Conservation (phyloP, 2,797 vertebrate genomes). For the Paramormyrops hopkinsi region DNA sequence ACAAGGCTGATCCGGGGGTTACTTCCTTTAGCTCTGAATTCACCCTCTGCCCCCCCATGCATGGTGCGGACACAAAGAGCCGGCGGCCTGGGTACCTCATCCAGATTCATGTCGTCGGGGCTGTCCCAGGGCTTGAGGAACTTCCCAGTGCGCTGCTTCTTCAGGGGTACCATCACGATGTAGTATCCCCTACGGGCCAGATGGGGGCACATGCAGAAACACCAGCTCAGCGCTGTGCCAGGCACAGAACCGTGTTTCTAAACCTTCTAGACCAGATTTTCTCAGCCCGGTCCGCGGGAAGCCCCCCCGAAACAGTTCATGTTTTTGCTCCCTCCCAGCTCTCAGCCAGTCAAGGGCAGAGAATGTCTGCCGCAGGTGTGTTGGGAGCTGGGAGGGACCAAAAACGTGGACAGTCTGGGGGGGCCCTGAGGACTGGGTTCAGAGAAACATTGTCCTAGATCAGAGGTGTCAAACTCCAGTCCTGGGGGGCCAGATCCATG, state of each 20-base stretch:
- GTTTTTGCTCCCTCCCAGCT: not conserved
- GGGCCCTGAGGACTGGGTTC: not conserved
- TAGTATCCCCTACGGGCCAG: constrained; percentile 81
- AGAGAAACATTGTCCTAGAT: not conserved
- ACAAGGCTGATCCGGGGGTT: not conserved
- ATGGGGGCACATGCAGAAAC: constrained; percentile 23
- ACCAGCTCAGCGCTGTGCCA: not conserved
- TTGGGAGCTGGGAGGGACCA: not conserved
- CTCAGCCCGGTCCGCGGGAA: not conserved
- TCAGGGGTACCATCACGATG: constrained; percentile 94
- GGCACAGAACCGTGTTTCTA: not conserved
- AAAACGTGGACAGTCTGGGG: not conserved
- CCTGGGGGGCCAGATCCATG: not conserved
- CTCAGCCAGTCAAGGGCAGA: not conserved
- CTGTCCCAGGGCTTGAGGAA: constrained; percentile 93
- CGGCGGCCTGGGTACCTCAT: constrained; percentile 71
- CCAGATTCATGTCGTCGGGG: constrained; percentile 97
- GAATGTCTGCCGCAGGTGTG: not conserved
- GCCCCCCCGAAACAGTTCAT: not conserved
- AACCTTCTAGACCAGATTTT: not conserved
- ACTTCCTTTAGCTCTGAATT: not conserved
- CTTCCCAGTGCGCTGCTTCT: constrained; percentile 89
- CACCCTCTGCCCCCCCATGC: not conserved
- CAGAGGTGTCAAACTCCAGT: not conserved
- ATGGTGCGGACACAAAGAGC: not conserved